phyloP scores from a whole-genome alignment of 2,113 vertebrate genomes.

The Rynchops niger region DNA sequence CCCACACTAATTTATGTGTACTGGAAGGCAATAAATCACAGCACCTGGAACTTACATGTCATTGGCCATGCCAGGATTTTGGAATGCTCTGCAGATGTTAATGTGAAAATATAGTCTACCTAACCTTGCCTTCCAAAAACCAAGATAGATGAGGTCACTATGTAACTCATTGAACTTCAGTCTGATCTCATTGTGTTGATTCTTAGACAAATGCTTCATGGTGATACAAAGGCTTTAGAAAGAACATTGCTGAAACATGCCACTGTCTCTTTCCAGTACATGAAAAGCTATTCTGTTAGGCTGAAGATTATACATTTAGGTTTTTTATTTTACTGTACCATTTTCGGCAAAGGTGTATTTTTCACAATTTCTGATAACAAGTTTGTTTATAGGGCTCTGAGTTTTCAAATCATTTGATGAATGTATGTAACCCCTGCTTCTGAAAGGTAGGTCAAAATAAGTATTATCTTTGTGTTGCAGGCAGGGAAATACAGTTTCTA shows the following conservation, averaged over 20 bases:
- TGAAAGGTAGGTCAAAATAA: not conserved
- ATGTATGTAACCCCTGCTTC: not conserved
- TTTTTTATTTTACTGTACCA: not conserved
- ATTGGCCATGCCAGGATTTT: not conserved
- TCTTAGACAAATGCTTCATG: not conserved
- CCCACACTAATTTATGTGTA: not conserved
- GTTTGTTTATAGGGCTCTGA: not conserved
- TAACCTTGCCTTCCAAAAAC: not conserved
- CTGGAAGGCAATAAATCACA: not conserved
- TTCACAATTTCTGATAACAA: not conserved
- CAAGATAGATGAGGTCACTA: not conserved
- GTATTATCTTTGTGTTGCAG: not conserved
- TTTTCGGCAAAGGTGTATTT: not conserved
- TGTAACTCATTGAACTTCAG: not conserved
- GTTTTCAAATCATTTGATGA: not conserved
- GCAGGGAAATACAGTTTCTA: not conserved
- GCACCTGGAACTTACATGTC: not conserved
- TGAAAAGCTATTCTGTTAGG: not conserved
- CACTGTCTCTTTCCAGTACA: not conserved
- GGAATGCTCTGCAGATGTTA: conserved; percentile 7
- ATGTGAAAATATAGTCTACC: not conserved
- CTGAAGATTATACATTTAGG: not conserved
- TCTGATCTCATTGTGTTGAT: not conserved
- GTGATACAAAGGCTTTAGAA: not conserved
- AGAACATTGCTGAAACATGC: not conserved